Conservation (phyloP, 1,140 invertebrate genomes). For the Drosophila melanica region DNA sequence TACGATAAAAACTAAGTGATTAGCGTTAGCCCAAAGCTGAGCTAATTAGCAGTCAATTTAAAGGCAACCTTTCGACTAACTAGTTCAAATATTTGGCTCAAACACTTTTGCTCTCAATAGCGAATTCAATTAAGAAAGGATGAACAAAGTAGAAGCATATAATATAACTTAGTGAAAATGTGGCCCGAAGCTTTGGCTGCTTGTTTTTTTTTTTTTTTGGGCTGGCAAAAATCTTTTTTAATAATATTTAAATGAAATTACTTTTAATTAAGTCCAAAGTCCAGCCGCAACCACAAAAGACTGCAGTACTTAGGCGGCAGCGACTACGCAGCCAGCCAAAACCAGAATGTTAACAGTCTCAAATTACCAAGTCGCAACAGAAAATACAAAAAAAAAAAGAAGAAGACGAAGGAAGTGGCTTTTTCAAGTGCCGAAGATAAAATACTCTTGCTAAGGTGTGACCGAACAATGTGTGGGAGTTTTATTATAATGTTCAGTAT, state of each 20-base stretch:
- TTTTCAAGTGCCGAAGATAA: not conserved
- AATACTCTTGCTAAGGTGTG: not conserved
- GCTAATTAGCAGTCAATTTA: conserved; percentile 47
- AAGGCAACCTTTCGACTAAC: conserved; percentile 11
- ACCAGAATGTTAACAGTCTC: conserved; percentile 76
- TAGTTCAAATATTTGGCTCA: conserved; percentile 40
- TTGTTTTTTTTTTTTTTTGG: conserved; percentile 12
- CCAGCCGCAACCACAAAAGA: conserved; percentile 65
- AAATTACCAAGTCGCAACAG: conserved; percentile 64
- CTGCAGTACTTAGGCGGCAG: conserved; percentile 26
- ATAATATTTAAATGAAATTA: conserved; percentile 79
- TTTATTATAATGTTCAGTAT: too few species aligned
- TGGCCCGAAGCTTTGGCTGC: conserved; percentile 51
- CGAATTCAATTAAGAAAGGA: conserved; percentile 45
- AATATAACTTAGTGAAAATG: conserved; percentile 38
- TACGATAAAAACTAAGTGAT: not conserved
- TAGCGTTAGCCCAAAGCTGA: not conserved
- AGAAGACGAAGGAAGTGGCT: conserved; percentile 14
- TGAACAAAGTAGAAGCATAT: not conserved
- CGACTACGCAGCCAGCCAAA: conserved; percentile 32
- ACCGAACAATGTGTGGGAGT: too few species aligned
- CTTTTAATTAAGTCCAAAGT: conserved; percentile 75
- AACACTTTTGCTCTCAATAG: conserved; percentile 41
- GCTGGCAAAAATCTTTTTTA: conserved; percentile 55
- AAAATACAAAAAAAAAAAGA: conserved; percentile 18